phyloP scores from a whole-genome alignment of 2,797 vertebrate genomes.

The Galaxias olidus region DNA sequence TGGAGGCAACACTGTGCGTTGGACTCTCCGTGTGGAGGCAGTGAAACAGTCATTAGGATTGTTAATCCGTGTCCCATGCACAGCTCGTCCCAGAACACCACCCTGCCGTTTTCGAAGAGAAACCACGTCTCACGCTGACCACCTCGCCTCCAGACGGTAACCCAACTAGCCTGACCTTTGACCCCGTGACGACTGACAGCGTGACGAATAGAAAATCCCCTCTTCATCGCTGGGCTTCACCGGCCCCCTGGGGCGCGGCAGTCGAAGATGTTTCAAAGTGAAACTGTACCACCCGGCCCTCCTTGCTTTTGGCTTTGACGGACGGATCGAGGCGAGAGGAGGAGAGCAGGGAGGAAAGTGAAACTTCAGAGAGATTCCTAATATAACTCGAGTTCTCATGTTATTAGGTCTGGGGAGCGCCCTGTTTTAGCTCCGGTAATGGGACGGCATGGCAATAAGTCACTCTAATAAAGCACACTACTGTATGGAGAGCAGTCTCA shows the following conservation, averaged over 20 bases:
- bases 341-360: slow-evolving; percentile 1
- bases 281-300: slow-evolving; percentile 37
- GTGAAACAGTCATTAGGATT: too few species aligned
- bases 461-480: slow-evolving; percentile 5
- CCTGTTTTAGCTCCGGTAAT: slow-evolving; percentile 21
- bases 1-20: too few species aligned
- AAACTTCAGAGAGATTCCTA: slow-evolving; percentile 13
- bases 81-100: too few species aligned
- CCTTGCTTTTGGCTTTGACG: slow-evolving; percentile 36
- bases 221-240: slow-evolving; percentile 41
- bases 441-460: slow-evolving; percentile 8
- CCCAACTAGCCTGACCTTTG: slow-evolving; percentile 34
- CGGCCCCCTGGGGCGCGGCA: slow-evolving; percentile 41
- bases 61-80: too few species aligned
- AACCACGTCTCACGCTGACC: background rate
- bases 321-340: slow-evolving; percentile 25
- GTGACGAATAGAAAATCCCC: background rate
- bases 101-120: too few species aligned
- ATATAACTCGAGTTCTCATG: slow-evolving; percentile 16
- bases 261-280: background rate
- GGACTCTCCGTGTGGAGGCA: too few species aligned
- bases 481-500: slow-evolving; percentile 9
- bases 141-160: slow-evolving; percentile 46
- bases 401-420: slow-evolving; percentile 10
- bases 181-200: slow-evolving; percentile 22